Evolutionary conservation across 2,888 invertebrate genomes (phyloP).

Genomic region (Lissocephala sabroskyi): DNA sequence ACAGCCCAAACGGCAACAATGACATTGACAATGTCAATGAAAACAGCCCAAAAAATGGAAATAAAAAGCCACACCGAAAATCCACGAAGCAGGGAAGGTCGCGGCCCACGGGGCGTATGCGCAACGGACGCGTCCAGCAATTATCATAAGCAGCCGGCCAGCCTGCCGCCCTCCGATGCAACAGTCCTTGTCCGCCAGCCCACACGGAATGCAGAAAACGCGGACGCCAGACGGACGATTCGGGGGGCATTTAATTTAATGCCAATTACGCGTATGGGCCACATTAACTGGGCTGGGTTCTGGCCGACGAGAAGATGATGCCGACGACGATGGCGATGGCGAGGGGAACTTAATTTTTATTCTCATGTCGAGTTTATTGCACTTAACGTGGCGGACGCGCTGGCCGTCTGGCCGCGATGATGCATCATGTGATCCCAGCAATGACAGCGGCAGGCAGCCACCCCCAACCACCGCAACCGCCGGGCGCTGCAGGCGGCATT

Average conservation of each 20-base stretch:
- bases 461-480: background rate
- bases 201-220: too few relatives aligned
- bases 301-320: background rate
- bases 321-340: background rate
- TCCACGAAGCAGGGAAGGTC: background rate
- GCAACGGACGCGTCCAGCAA: conserved; percentile 49
- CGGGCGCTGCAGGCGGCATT: background rate
- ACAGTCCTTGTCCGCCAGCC: too few relatives aligned
- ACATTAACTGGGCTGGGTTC: conserved; percentile 48
- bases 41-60: conserved; percentile 23
- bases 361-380: conserved; percentile 51
- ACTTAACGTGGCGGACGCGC: conserved; percentile 49
- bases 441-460: background rate
- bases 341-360: conserved; percentile 37
- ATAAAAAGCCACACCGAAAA: background rate
- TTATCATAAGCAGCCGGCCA: conserved; percentile 58
- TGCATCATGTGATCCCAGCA: conserved; percentile 45
- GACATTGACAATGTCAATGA: conserved; percentile 67
- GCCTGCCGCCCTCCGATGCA: conserved; percentile 10
- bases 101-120: too few relatives aligned
- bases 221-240: too few relatives aligned
- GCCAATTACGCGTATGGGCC: conserved; percentile 64
- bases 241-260: conserved; percentile 66
- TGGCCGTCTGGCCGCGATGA: conserved; percentile 50
- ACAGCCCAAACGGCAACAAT: conserved; percentile 50